Conservation (phyloP, 1,140 invertebrate genomes). For the Zelostemma sp. region DNA sequence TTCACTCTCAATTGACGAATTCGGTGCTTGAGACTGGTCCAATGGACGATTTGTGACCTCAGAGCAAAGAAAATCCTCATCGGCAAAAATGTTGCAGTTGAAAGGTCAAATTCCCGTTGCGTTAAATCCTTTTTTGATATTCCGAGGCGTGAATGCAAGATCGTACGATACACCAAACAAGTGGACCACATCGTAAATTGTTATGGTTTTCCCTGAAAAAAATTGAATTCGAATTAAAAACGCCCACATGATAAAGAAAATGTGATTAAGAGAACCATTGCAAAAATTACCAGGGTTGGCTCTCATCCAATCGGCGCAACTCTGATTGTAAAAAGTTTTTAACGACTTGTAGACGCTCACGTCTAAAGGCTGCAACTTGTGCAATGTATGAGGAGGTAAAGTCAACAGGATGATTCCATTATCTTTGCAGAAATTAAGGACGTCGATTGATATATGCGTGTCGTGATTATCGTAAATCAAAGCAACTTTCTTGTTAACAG, state of each 20-base stretch:
- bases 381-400: constrained; percentile 62
- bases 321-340: constrained; percentile 54
- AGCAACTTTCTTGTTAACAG: constrained; percentile 53
- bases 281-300: constrained; percentile 46
- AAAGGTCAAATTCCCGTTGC: constrained; percentile 63
- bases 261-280: neutral
- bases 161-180: constrained; percentile 31
- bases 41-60: no score
- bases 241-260: neutral
- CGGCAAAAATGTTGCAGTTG: constrained; percentile 34
- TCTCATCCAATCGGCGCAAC: constrained; percentile 53
- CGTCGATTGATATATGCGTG: constrained; percentile 44
- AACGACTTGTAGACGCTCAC: constrained; percentile 44
- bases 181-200: constrained; percentile 32
- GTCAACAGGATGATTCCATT: constrained; percentile 57
- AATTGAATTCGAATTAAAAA: constrained; percentile 7
- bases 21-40: no score
- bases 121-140: constrained; percentile 65
- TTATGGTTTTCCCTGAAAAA: constrained; percentile 44
- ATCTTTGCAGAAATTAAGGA: constrained; percentile 50
- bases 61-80: neutral
- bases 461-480: constrained; percentile 65
- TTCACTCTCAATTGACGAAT: no score
- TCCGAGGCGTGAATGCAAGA: constrained; percentile 55
- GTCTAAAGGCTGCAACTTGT: constrained; percentile 60